Evolutionary conservation across 2,888 invertebrate species (phyloP).

Genomic region (Scrobipalpa costella): DNA sequence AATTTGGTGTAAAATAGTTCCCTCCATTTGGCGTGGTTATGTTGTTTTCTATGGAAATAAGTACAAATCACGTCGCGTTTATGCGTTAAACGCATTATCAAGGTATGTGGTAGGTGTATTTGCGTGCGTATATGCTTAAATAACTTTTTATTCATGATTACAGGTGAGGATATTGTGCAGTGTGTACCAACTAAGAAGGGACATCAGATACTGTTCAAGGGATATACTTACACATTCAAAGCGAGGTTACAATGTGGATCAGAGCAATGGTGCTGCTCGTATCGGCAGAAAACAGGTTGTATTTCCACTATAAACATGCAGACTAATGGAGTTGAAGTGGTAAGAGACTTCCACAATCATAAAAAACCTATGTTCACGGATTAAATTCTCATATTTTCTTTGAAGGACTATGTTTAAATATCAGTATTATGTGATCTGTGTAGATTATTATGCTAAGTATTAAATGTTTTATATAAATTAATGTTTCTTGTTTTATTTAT

Average conservation of each 20-base stretch:
- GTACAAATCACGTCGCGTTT: background rate
- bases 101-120: background rate
- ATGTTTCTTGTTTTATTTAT: background rate
- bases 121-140: background rate
- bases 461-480: background rate
- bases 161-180: constrained; percentile 72
- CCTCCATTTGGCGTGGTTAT: constrained; percentile 15
- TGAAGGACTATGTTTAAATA: background rate
- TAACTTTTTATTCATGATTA: constrained; percentile 38
- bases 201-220: constrained; percentile 71
- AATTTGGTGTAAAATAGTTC: background rate
- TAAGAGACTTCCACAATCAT: constrained; percentile 74
- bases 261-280: constrained; percentile 75
- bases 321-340: constrained; percentile 67
- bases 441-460: background rate
- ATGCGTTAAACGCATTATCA: background rate
- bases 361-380: constrained; percentile 72
- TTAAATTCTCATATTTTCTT: constrained; percentile 33
- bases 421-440: constrained; percentile 5
- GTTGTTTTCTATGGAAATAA: constrained; percentile 19
- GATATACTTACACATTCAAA: constrained; percentile 73
- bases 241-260: constrained; percentile 72
- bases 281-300: constrained; percentile 73
- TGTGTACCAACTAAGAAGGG: constrained; percentile 75
- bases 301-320: constrained; percentile 76